phyloP scores from a whole-genome alignment of 1,140 invertebrate genomes.

The Atta colombica region DNA sequence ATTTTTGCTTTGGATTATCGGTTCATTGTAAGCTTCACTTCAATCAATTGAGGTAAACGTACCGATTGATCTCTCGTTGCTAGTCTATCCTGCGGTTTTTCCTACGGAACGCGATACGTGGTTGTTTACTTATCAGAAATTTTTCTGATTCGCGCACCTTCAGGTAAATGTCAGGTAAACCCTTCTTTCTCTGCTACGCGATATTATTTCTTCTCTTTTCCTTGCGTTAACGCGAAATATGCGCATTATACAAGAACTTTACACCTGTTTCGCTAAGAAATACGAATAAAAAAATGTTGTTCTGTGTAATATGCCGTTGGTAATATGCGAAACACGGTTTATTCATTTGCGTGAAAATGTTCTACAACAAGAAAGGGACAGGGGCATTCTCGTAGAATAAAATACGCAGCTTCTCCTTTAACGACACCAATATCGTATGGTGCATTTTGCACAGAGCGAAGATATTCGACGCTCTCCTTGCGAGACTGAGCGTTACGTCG shows the following conservation, averaged over 20 bases:
- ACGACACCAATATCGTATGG: slow-evolving; percentile 45
- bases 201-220: slow-evolving; percentile 29
- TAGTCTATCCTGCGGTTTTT: not conserved
- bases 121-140: not conserved
- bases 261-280: slow-evolving; percentile 41
- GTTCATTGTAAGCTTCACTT: not conserved
- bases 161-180: not conserved
- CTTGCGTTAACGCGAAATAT: slow-evolving; percentile 38
- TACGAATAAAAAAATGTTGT: slow-evolving; percentile 28
- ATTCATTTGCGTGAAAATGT: slow-evolving; percentile 45
- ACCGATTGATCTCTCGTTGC: slow-evolving; percentile 14
- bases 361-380: not conserved
- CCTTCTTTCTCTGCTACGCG: not conserved
- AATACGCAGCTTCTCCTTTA: slow-evolving; percentile 18
- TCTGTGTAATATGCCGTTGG: not conserved
- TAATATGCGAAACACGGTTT: slow-evolving; percentile 31
- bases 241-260: slow-evolving; percentile 33
- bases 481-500: slow-evolving; percentile 30
- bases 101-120: not conserved
- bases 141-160: not conserved
- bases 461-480: slow-evolving; percentile 25
- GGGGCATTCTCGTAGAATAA: slow-evolving; percentile 6
- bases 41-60: not conserved
- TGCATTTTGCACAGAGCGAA: slow-evolving; percentile 59
- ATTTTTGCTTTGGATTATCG: slow-evolving; percentile 23